Conservation (phyloP, 2,113 vertebrate genomes). For the Chaetops frenatus region DNA sequence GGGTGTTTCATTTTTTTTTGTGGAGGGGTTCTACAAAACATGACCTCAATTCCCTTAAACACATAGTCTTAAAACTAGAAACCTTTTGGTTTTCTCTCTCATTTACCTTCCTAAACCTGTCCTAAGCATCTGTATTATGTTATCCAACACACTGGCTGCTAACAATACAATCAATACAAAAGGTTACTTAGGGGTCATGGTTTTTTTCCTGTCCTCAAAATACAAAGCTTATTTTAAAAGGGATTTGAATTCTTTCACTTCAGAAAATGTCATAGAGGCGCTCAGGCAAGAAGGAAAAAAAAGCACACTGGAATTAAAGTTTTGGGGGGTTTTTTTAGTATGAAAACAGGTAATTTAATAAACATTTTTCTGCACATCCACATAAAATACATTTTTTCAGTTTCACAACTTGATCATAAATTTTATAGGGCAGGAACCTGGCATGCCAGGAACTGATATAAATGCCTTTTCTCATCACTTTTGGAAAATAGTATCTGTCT, state of each 20-base stretch:
- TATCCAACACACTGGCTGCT: constrained; percentile 52
- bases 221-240: background rate
- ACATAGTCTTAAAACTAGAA: background rate
- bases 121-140: constrained; percentile 57
- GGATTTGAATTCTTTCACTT: background rate
- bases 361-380: background rate
- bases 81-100: fast-evolving
- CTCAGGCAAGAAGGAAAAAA: background rate
- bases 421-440: background rate
- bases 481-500: background rate
- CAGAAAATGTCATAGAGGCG: background rate
- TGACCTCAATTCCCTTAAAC: constrained; percentile 15
- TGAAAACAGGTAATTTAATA: background rate
- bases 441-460: background rate
- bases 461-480: background rate
- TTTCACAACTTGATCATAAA: constrained; percentile 2
- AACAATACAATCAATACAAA: constrained; percentile 49
- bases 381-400: background rate
- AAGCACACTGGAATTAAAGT: background rate
- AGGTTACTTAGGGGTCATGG: constrained; percentile 17
- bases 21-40: background rate
- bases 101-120: constrained; percentile 35
- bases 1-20: constrained; percentile 59
- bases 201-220: background rate
- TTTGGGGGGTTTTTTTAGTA: background rate